These are phyloP conservation scores for Sebastes vulpes DNA, from an alignment of 2,797 vertebrate genomes.

Conservation along the genomic window DNA sequence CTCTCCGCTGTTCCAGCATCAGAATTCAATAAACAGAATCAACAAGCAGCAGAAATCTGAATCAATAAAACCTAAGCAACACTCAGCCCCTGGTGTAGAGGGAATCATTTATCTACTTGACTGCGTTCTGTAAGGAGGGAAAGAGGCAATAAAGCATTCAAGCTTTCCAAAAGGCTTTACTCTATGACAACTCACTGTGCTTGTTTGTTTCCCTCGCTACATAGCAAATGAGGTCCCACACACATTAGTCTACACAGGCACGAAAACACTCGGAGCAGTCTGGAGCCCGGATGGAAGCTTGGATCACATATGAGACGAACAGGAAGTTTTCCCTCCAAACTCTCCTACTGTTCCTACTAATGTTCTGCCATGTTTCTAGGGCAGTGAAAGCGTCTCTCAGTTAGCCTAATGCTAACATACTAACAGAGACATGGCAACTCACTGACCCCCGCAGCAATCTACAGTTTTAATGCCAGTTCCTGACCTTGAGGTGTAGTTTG, in stretches of 20 bases:
- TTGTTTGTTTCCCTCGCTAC: conserved; percentile 70
- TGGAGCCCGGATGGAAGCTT: conserved; percentile 81
- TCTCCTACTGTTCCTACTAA: conserved; percentile 44
- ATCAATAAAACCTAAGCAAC: conserved; percentile 7
- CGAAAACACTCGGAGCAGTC: conserved; percentile 56
- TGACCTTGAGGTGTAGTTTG: not conserved
- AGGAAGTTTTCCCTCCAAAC: conserved; percentile 61
- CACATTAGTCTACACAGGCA: conserved; percentile 62
- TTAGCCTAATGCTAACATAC: conserved; percentile 4
- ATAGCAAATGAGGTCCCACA: conserved; percentile 62
- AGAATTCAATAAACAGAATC: not conserved
- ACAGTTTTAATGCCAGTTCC: conserved; percentile 33
- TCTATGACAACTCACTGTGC: conserved; percentile 41
- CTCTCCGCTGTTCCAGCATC: not conserved
- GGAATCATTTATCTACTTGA: conserved; percentile 39
- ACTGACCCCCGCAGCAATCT: conserved; percentile 51
- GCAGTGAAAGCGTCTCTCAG: conserved; percentile 1
- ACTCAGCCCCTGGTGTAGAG: not conserved
- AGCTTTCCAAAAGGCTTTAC: conserved; percentile 38
- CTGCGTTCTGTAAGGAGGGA: conserved; percentile 24
- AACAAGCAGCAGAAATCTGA: conserved; percentile 6
- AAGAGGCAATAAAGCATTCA: conserved; percentile 42
- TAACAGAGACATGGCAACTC: too few species aligned
- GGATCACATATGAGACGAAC: conserved; percentile 70
- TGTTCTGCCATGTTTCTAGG: conserved; percentile 20